Percentiles rank a stretch among this genome's conserved stretches.
These are phyloP conservation scores for Chiroxiphia lanceolata DNA, from an alignment of 2,797 vertebrate species.

Conservation along the genomic window DNA sequence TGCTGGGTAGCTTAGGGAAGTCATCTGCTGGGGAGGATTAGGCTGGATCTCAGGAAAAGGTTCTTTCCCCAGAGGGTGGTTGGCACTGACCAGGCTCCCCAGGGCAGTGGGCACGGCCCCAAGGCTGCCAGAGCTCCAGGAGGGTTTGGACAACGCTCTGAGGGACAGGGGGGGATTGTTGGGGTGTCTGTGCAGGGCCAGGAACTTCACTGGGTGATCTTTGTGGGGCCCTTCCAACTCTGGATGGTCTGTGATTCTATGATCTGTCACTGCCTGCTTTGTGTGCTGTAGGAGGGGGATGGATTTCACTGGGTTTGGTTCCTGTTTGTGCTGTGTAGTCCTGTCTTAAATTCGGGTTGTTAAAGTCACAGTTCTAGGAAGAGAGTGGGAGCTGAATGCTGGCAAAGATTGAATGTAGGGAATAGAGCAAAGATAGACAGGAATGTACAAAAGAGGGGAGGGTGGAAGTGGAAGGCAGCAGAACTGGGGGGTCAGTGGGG, in stretches of 20 bases:
- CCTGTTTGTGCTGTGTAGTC: not conserved
- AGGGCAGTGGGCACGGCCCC: not conserved
- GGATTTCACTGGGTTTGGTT: not conserved
- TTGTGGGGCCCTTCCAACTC: fast-evolving
- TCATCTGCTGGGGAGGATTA: not conserved
- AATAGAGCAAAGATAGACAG: not conserved
- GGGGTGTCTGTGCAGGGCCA: not conserved
- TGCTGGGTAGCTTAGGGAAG: not conserved
- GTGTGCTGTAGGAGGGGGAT: fast-evolving
- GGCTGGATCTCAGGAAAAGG: fast-evolving
- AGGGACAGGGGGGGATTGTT: not conserved
- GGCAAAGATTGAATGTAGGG: not conserved
- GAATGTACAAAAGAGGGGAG: not conserved
- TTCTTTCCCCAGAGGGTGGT: not conserved
- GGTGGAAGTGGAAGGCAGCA: not conserved
- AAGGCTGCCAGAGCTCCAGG: not conserved
- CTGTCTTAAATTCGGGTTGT: not conserved
- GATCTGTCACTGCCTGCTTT: not conserved
- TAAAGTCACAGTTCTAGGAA: not conserved
- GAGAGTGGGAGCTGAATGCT: not conserved
- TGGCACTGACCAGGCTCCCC: not conserved
- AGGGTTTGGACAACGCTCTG: not conserved
- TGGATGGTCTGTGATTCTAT: fast-evolving
- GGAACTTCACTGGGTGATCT: fast-evolving
- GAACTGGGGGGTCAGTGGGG: not conserved